These are phyloP conservation scores for Cacoxenus indagator DNA, from an alignment of 2,888 invertebrate genomes.

Conservation along the genomic window DNA sequence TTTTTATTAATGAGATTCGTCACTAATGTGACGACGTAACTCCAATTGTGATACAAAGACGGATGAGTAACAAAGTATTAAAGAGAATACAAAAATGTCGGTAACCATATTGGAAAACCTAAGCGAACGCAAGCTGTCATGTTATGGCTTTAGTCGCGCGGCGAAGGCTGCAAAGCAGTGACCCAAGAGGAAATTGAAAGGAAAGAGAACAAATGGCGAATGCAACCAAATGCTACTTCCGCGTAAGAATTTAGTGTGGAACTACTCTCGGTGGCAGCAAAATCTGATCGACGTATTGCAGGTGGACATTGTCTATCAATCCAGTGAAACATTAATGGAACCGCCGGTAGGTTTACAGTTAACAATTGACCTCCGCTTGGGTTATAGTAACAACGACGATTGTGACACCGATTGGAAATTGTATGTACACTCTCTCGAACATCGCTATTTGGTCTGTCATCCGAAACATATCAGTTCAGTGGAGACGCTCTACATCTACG, in stretches of 20 bases:
- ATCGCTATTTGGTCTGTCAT: slow-evolving; percentile 86
- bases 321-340: slow-evolving; percentile 75
- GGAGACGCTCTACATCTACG: slow-evolving; percentile 88
- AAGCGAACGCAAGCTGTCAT: slow-evolving; percentile 91
- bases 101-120: slow-evolving; percentile 98
- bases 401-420: slow-evolving; percentile 85
- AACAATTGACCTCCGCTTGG: slow-evolving; percentile 86
- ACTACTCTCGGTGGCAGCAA: slow-evolving; percentile 98
- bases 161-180: slow-evolving; percentile 76
- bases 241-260: slow-evolving; percentile 79
- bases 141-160: slow-evolving; percentile 85
- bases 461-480: slow-evolving; percentile 74
- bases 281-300: slow-evolving; percentile 93
- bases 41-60: too few species aligned
- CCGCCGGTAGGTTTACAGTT: slow-evolving; percentile 75
- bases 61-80: too few species aligned
- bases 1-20: too few species aligned
- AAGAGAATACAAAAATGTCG: too few species aligned
- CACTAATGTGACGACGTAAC: too few species aligned
- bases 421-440: slow-evolving; percentile 86
- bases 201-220: slow-evolving; percentile 76
- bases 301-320: slow-evolving; percentile 84
- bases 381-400: slow-evolving; percentile 87
- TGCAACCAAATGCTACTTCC: slow-evolving; percentile 91
- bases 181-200: slow-evolving; percentile 73